Conservation (phyloP, 37 sponge, comb jelly and placozoan species). For the Beroe forskalii region DNA sequence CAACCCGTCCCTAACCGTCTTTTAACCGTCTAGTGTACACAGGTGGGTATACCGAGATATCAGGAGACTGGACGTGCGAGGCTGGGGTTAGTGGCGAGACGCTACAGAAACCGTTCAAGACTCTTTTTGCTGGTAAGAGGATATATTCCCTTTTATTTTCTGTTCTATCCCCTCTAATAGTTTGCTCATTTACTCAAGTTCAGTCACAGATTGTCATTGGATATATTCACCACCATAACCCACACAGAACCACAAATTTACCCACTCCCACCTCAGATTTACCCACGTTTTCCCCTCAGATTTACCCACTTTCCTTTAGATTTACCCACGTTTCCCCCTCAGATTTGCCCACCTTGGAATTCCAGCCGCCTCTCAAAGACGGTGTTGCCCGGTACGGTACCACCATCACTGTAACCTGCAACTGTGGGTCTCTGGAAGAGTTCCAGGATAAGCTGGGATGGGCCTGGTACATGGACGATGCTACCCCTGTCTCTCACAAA, state of each 20-base stretch:
- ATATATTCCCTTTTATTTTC: too few relatives aligned
- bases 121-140: constrained; percentile 19
- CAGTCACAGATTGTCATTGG: too few relatives aligned
- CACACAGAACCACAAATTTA: too few relatives aligned
- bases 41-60: constrained; percentile 49
- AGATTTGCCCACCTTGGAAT: background rate
- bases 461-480: constrained; percentile 17
- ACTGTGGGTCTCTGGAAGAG: background rate
- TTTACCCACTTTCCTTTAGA: too few relatives aligned
- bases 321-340: too few relatives aligned
- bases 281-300: too few relatives aligned
- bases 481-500: constrained; percentile 10
- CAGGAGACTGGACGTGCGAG: constrained; percentile 30
- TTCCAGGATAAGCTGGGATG: background rate
- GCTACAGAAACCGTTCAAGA: background rate
- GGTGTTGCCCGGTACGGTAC: constrained; percentile 41
- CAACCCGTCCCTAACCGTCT: constrained; percentile 2
- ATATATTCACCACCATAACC: too few relatives aligned
- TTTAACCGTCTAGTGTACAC: constrained; percentile 51
- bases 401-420: background rate
- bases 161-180: too few relatives aligned
- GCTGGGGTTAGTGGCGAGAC: background rate
- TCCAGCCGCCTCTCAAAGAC: background rate
- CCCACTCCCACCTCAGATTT: too few relatives aligned
- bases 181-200: too few relatives aligned